Evolutionary conservation across 92 coral and sea anemone genomes (phyloP).

Genomic region (Epizoanthus fatuus): DNA sequence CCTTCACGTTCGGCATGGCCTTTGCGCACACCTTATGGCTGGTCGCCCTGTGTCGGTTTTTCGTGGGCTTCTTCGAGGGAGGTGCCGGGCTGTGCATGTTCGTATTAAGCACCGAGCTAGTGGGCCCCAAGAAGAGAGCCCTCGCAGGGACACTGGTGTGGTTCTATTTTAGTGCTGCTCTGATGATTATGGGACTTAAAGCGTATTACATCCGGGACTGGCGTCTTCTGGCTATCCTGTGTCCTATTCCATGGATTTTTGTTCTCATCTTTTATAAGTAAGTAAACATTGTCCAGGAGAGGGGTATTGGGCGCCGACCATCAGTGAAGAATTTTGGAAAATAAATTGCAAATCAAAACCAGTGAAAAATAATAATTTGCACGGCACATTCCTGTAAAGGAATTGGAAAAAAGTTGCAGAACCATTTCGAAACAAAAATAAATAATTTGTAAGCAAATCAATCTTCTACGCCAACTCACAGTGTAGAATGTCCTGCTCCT

Average conservation of each 20-base stretch:
- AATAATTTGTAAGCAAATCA: too few relatives aligned
- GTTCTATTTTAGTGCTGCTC: constrained; percentile 72
- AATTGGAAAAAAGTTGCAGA: too few relatives aligned
- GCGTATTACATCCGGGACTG: constrained; percentile 84
- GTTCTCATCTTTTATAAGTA: constrained; percentile 81
- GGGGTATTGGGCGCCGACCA: too few relatives aligned
- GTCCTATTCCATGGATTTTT: constrained; percentile 75
- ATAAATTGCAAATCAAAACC: too few relatives aligned
- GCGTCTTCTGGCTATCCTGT: constrained; percentile 72
- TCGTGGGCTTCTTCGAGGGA: constrained; percentile 75
- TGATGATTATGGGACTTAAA: constrained; percentile 72
- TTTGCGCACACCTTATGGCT: constrained; percentile 67
- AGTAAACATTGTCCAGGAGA: constrained; percentile 8
- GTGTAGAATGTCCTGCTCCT: too few relatives aligned
- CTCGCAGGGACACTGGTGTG: constrained; percentile 77
- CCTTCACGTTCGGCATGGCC: constrained; percentile 60
- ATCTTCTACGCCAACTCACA: too few relatives aligned
- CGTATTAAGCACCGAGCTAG: constrained; percentile 77
- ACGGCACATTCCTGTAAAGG: background rate
- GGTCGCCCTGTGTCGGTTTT: constrained; percentile 66
- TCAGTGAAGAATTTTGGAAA: too few relatives aligned
- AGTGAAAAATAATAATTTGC: too few relatives aligned
- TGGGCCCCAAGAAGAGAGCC: constrained; percentile 82
- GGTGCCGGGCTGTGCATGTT: constrained; percentile 74
- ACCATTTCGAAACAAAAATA: too few relatives aligned